A percentile compares a stretch with the other conserved stretches of the same genome.
Conservation (phyloP, 2,797 vertebrate species). For the Channa striata region DNA sequence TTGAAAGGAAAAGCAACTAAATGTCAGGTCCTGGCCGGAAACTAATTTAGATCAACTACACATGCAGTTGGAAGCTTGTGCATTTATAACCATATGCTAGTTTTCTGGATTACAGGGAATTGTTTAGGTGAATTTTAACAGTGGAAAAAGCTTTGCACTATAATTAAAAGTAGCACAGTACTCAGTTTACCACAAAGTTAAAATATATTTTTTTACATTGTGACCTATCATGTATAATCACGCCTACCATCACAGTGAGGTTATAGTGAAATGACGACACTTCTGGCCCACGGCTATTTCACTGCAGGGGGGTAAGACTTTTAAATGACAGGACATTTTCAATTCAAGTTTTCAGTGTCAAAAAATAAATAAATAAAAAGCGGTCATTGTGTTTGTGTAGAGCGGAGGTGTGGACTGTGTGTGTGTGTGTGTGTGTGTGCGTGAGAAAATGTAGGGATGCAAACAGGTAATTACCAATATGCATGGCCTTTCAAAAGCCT, state of each 20-base stretch:
- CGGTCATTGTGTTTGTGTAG: not conserved
- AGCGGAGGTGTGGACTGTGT: no score
- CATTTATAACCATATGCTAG: not conserved
- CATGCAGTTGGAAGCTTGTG: not conserved
- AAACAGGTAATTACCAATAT: constrained; percentile 48
- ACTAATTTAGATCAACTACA: not conserved
- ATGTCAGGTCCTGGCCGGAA: not conserved
- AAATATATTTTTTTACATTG: not conserved
- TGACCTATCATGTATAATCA: not conserved
- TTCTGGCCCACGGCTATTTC: no score
- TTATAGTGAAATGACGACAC: no score
- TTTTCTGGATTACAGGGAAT: constrained; percentile 2
- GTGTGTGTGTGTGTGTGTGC: no score
- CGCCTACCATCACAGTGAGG: not conserved
- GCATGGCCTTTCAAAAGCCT: constrained; percentile 45
- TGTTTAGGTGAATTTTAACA: not conserved
- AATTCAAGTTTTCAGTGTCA: no score
- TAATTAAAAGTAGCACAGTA: not conserved
- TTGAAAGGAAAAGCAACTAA: not conserved
- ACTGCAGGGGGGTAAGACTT: no score
- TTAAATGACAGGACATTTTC: no score
- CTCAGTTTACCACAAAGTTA: not conserved
- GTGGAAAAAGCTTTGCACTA: not conserved
- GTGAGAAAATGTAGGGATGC: constrained; percentile 10
- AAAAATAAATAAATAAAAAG: no score